These are phyloP conservation scores for Ammospiza maritima DNA, from an alignment of 2,797 vertebrate genomes.

Conservation along the genomic window DNA sequence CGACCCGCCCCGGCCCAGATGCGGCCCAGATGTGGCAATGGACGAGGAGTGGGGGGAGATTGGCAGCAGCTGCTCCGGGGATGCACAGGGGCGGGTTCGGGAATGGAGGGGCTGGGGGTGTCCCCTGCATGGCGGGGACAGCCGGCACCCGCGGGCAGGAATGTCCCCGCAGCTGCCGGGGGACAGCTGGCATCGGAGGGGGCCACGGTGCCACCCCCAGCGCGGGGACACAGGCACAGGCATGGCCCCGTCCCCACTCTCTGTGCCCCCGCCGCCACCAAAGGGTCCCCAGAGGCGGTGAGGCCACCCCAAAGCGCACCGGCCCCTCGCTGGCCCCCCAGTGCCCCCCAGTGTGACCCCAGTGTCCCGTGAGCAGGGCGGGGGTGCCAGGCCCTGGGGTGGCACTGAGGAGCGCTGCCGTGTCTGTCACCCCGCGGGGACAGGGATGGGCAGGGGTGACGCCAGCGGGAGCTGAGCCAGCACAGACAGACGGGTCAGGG, in stretches of 20 bases:
- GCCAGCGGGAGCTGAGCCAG: neutral
- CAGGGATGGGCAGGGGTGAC: neutral
- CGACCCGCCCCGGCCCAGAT: neutral
- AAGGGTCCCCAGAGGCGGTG: neutral
- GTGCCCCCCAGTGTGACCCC: neutral
- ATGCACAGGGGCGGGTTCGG: neutral
- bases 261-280: neutral
- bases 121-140: neutral
- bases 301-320: accelerated
- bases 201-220: neutral
- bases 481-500: neutral
- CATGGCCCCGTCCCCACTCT: neutral
- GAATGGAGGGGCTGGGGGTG: neutral
- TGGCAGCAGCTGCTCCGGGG: neutral
- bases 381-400: no score
- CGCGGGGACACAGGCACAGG: neutral
- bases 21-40: neutral
- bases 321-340: neutral
- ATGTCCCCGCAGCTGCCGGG: conserved; percentile 4
- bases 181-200: neutral
- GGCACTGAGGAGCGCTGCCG: neutral
- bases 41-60: neutral
- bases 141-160: neutral
- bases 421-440: neutral
- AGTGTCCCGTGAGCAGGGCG: accelerated